Percentiles rank a stretch among this genome's conserved stretches.
phyloP scores from a whole-genome alignment of 1,140 invertebrate species.

The Schlechtendalia chinensis region DNA sequence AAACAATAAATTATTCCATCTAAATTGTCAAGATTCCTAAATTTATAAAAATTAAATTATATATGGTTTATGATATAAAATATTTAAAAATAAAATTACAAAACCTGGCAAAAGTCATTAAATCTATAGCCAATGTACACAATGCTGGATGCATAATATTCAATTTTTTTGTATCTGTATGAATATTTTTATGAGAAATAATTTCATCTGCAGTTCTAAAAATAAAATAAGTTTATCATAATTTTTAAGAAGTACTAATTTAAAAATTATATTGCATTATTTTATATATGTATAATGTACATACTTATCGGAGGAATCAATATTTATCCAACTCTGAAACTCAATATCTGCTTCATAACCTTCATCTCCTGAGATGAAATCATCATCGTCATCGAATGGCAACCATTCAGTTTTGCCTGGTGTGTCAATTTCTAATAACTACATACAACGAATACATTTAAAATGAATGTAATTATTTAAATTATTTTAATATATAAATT shows the following conservation, averaged over 20 bases:
- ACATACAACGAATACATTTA: background rate
- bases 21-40: conserved; percentile 41
- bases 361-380: conserved; percentile 60
- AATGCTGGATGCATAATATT: conserved; percentile 47
- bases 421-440: conserved; percentile 46
- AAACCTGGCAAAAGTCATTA: conserved; percentile 44
- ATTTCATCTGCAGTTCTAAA: conserved; percentile 41
- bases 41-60: conserved; percentile 7
- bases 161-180: conserved; percentile 38
- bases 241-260: background rate
- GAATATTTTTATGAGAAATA: conserved; percentile 40
- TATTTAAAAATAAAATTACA: background rate
- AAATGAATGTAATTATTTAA: background rate
- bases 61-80: background rate
- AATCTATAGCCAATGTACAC: conserved; percentile 46
- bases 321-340: conserved; percentile 53
- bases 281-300: background rate
- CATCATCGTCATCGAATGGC: conserved; percentile 49
- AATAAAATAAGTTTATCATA: background rate
- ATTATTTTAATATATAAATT: background rate
- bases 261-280: background rate
- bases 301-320: conserved; percentile 42
- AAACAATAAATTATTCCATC: conserved; percentile 50
- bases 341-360: conserved; percentile 64
- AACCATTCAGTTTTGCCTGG: conserved; percentile 31